Conservation (phyloP, 1,140 invertebrate genomes). For the Calycopis cecrops region DNA sequence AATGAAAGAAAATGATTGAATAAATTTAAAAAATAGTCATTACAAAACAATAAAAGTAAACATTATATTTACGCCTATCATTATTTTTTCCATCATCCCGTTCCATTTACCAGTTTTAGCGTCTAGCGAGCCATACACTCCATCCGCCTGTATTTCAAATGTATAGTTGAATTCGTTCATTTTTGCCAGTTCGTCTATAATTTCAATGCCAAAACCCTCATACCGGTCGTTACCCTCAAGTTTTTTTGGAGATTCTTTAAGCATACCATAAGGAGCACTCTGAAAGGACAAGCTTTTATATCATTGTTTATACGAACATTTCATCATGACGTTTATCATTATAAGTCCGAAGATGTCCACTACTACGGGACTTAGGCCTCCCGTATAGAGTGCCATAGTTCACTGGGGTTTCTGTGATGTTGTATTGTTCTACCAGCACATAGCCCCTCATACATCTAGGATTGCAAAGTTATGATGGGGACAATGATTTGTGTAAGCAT, state of each 20-base stretch:
- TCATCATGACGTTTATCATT: too few relatives aligned
- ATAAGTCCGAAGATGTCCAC: too few relatives aligned
- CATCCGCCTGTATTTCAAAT: slow-evolving; percentile 86
- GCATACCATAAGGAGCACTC: slow-evolving; percentile 91
- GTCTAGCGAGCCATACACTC: slow-evolving; percentile 84
- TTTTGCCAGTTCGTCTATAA: slow-evolving; percentile 86
- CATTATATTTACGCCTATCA: slow-evolving; percentile 78
- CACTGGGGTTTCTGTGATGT: too few relatives aligned
- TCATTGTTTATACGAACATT: neutral
- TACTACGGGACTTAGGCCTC: too few relatives aligned
- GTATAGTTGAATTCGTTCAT: slow-evolving; percentile 92
- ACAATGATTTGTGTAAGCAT: too few relatives aligned
- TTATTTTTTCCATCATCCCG: slow-evolving; percentile 92
- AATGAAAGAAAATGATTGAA: slow-evolving; percentile 28
- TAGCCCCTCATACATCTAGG: too few relatives aligned
- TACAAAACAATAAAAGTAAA: slow-evolving; percentile 9
- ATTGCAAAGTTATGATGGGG: too few relatives aligned
- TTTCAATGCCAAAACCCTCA: slow-evolving; percentile 83
- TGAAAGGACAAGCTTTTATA: slow-evolving; percentile 45
- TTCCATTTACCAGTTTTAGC: slow-evolving; percentile 85
- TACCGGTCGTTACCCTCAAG: slow-evolving; percentile 88
- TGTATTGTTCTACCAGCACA: too few relatives aligned
- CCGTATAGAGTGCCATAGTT: too few relatives aligned
- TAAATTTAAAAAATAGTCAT: too few relatives aligned
- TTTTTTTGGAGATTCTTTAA: slow-evolving; percentile 82